Conservation (phyloP, 2,888 invertebrate genomes). For the Oxytorus armatus region DNA sequence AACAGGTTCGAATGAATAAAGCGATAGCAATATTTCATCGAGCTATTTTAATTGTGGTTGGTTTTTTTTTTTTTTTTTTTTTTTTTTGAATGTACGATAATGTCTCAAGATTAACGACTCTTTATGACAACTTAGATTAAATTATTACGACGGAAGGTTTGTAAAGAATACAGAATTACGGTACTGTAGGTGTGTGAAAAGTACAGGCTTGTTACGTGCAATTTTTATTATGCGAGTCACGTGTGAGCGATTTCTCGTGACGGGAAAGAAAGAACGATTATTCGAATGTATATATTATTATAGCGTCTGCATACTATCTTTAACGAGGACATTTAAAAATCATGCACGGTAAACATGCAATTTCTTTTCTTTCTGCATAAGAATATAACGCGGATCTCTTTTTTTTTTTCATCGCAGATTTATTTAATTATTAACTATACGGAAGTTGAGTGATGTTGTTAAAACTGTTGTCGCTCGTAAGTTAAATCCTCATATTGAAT, state of each 20-base stretch:
- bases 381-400: background rate
- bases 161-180: conserved; percentile 20
- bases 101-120: background rate
- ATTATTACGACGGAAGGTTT: conserved; percentile 8
- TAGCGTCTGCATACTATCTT: conserved; percentile 15
- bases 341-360: background rate
- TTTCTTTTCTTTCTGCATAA: background rate
- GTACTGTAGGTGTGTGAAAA: conserved; percentile 39
- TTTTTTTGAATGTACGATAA: too few species aligned
- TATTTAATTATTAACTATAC: background rate
- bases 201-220: conserved; percentile 41
- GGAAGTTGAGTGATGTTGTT: background rate
- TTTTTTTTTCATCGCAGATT: background rate
- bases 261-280: conserved; percentile 42
- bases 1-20: conserved; percentile 4
- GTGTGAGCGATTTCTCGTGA: conserved; percentile 59
- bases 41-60: too few species aligned
- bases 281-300: conserved; percentile 33
- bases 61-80: too few species aligned
- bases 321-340: conserved; percentile 47
- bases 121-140: background rate
- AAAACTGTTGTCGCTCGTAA: background rate
- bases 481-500: background rate
- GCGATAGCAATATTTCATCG: conserved; percentile 6
- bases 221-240: conserved; percentile 51